Base-by-base conservation (phyloP, 2,888 invertebrate species). In the Melieria omissa region DNA sequence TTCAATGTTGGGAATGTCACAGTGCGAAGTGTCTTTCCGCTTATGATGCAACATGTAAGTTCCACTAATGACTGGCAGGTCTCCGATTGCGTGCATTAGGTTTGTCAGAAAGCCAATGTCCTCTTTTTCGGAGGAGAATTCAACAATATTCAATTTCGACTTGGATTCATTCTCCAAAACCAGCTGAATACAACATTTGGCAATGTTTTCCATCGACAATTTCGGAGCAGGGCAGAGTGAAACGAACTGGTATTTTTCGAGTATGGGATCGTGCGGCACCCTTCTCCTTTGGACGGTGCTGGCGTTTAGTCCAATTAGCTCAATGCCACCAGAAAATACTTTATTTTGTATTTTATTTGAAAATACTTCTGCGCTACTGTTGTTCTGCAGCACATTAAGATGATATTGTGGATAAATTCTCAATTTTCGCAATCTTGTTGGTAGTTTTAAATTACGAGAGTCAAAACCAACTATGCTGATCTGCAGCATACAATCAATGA, bases 401-500 rank as follows among this genome's bases (percentile, higher is more conserved):
- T 91, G 91, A 85, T 89, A 88, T 29, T 85, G 88, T 4, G 92
- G 90, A 78, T 93, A 90, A 61, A 94, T 92, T 45, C 89, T 88
- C 0, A 93, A 83, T 78, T 89, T 91, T 80, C 91, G 89, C 42
- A 94, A 90, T 65, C 92, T 89, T 3, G 93, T 93, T 0, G 95
- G 95, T 0, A 94, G 89, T 80, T 91, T 90, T 7, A 94, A 89
- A 7, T 91, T 90, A 42, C 93, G 89, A 5, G 91, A 89, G 74
- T 92, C 90, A 76, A 90, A 88, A 47, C 90, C 89, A 12, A 95
- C 84, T 70, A 95, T 90, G 80, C 90, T 90, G 79, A 93, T 90
- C 85, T 96, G 96, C 4, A 97, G 88, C 91, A 96, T 92, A 64
- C 93, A 93, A 86, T 96, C 96, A 88, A 96, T 89, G 86, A 94